These are phyloP conservation scores for Ischnura elegans DNA, from an alignment of 2,888 invertebrate species.

Conservation along the genomic window DNA sequence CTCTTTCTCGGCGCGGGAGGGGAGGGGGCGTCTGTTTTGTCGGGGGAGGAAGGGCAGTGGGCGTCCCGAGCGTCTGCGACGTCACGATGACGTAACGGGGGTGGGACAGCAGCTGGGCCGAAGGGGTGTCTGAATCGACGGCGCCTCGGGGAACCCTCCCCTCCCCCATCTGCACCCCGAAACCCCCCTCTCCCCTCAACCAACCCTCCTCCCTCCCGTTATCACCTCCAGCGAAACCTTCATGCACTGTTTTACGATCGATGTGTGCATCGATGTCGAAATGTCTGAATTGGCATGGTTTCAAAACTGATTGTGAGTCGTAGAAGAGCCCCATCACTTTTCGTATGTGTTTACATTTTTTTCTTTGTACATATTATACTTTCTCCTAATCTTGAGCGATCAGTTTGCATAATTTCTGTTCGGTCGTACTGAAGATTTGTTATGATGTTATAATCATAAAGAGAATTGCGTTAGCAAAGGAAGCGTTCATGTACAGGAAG, in stretches of 20 bases:
- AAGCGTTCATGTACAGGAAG: no score
- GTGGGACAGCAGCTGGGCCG: constrained; percentile 11
- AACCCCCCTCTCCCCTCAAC: no score
- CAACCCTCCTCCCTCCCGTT: not conserved
- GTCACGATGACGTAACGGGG: constrained; percentile 35
- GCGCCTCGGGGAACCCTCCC: not conserved
- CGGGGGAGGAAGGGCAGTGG: not conserved
- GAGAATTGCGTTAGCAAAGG: no score
- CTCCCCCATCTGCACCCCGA: not conserved
- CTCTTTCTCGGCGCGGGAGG: not conserved
- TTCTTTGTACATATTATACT: no score
- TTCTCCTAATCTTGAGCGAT: no score
- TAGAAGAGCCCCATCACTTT: no score
- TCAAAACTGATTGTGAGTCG: no score
- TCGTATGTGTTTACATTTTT: no score
- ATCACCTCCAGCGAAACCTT: not conserved
- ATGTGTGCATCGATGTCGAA: not conserved
- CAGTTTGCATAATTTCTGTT: no score
- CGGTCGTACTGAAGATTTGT: no score
- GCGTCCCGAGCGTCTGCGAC: constrained; percentile 51
- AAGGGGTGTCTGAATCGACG: constrained; percentile 34
- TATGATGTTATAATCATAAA: no score
- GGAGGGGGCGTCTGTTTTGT: not conserved
- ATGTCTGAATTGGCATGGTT: no score
- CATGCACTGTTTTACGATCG: not conserved